Percentiles rank a stretch among this genome's conserved stretches.
Evolutionary conservation across 2,113 vertebrate genomes (phyloP).

Genomic region (Accipiter virgatus): DNA sequence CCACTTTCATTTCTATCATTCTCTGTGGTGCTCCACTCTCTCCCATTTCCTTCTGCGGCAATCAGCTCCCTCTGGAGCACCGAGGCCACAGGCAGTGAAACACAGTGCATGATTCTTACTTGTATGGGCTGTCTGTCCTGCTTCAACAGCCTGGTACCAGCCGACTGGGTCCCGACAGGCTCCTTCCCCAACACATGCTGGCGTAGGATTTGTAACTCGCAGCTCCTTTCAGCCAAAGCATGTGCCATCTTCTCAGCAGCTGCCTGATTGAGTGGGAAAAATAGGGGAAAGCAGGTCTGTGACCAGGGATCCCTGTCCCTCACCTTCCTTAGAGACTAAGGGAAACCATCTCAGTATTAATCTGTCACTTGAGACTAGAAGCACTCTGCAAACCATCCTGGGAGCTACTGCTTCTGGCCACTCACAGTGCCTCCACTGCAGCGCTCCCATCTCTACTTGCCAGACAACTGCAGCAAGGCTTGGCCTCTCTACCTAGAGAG

Average conservation of each 20-base stretch:
- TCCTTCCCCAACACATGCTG: constrained; percentile 75
- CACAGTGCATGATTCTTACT: constrained; percentile 60
- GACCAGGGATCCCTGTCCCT: background rate
- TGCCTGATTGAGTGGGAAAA: constrained; percentile 56
- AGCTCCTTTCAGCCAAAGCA: constrained; percentile 80
- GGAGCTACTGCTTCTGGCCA: background rate
- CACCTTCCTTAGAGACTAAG: background rate
- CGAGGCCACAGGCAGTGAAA: background rate
- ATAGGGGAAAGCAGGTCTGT: background rate
- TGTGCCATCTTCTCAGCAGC: constrained; percentile 76
- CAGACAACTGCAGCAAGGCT: background rate
- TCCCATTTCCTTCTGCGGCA: background rate
- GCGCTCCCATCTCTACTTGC: background rate
- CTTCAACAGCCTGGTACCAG: constrained; percentile 30
- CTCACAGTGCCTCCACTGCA: background rate
- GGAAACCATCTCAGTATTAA: background rate
- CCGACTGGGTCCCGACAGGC: background rate
- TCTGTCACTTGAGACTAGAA: background rate
- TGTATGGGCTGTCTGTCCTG: constrained; percentile 78
- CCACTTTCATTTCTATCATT: background rate
- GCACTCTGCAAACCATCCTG: background rate
- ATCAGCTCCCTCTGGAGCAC: background rate
- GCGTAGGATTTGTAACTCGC: constrained; percentile 80
- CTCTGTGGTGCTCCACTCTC: background rate
- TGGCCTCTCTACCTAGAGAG: background rate